These are phyloP conservation scores for Peromyscus aztecus DNA, from an alignment of 2,797 vertebrate species.

Conservation along the genomic window DNA sequence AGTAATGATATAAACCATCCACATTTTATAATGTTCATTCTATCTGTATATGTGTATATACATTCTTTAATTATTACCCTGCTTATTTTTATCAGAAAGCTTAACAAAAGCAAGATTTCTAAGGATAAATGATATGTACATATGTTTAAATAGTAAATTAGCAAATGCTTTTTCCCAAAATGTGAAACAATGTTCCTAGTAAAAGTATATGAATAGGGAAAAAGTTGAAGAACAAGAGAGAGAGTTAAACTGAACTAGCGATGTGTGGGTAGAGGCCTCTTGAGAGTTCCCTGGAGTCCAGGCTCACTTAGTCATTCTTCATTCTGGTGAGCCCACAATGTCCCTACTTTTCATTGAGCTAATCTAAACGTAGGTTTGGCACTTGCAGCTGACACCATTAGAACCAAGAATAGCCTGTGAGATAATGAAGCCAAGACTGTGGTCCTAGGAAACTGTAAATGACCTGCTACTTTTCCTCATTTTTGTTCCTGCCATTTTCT, in stretches of 20 bases:
- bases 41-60: neutral
- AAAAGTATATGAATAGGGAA: neutral
- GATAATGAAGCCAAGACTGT: neutral
- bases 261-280: neutral
- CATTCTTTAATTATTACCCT: neutral
- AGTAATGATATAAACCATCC: neutral
- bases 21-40: neutral
- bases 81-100: neutral
- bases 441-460: neutral
- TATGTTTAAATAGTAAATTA: neutral
- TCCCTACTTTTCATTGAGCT: neutral
- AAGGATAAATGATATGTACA: neutral
- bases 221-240: neutral
- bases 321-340: neutral
- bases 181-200: neutral
- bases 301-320: neutral
- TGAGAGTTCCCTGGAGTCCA: neutral
- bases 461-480: neutral
- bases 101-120: neutral
- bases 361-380: neutral
- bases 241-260: neutral
- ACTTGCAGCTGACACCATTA: neutral
- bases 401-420: neutral
- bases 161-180: neutral
- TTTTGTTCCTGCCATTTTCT: slow-evolving; percentile 3